phyloP scores from a whole-genome alignment of 2,797 vertebrate species.

The Falco peregrinus region DNA sequence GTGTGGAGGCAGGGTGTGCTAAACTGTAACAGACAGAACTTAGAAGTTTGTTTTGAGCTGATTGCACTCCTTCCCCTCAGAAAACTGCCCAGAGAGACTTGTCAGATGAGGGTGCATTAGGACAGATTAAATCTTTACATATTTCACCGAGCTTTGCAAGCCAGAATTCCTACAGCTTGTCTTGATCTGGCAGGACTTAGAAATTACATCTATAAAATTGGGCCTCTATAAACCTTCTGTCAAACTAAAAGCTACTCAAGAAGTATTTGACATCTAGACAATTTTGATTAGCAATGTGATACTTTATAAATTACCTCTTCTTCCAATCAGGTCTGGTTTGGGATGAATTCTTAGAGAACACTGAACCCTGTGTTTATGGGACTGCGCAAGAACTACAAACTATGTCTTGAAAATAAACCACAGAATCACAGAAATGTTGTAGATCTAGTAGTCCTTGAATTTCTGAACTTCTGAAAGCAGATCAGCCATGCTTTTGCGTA shows the following conservation, averaged over 20 bases:
- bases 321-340: not conserved
- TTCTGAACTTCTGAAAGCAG: not conserved
- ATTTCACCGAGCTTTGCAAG: not conserved
- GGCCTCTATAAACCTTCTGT: not conserved
- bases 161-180: not conserved
- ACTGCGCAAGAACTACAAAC: not conserved
- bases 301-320: not conserved
- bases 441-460: not conserved
- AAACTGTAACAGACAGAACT: not conserved
- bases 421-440: not conserved
- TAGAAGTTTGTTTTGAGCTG: not conserved
- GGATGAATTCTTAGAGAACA: not conserved
- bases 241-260: not conserved
- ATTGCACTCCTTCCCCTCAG: not conserved
- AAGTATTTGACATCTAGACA: not conserved
- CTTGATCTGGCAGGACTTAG: not conserved
- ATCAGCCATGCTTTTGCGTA: not conserved
- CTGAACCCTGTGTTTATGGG: not conserved
- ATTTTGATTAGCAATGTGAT: not conserved
- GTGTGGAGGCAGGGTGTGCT: not conserved
- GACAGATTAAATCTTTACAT: constrained; percentile 10
- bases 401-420: not conserved
- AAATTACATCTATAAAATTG: not conserved
- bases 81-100: not conserved
- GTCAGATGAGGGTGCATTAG: constrained; percentile 16